Percentiles rank a stretch among this genome's conserved stretches.
Conservation (phyloP, 2,113 vertebrate species). For the Alces alces region DNA sequence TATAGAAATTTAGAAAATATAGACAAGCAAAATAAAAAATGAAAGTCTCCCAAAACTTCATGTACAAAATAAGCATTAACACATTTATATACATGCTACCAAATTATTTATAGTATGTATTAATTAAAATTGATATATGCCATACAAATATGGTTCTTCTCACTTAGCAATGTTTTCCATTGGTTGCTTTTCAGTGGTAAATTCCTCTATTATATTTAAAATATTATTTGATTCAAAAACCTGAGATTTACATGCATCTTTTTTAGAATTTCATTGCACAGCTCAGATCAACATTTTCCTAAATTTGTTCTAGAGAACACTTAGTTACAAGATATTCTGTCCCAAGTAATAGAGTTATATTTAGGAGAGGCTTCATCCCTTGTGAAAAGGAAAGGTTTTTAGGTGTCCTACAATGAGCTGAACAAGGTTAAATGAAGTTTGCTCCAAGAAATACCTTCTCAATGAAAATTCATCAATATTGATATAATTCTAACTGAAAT, state of each 20-base stretch:
- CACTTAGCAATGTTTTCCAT: background rate
- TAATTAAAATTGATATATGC: background rate
- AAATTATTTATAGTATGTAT: background rate
- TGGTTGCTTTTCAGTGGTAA: background rate
- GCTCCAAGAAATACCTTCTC: slow-evolving; percentile 1
- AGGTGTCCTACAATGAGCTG: background rate
- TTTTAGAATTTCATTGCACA: background rate
- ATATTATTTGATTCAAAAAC: background rate
- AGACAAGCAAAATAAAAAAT: background rate
- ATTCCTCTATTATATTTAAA: slow-evolving; percentile 7
- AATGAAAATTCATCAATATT: background rate
- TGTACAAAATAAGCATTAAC: background rate
- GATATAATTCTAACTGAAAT: slow-evolving; percentile 12
- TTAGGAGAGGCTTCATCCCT: background rate
- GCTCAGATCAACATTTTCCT: background rate
- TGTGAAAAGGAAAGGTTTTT: background rate
- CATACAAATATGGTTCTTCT: background rate
- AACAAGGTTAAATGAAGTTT: background rate
- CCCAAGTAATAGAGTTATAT: background rate
- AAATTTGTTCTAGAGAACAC: background rate
- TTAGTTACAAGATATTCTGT: background rate
- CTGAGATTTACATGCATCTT: background rate
- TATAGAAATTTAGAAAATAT: background rate
- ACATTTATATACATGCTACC: background rate
- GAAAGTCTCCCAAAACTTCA: background rate